Base-by-base conservation (phyloP, 2,797 vertebrate genomes). In the Rousettus madagascariensis region DNA sequence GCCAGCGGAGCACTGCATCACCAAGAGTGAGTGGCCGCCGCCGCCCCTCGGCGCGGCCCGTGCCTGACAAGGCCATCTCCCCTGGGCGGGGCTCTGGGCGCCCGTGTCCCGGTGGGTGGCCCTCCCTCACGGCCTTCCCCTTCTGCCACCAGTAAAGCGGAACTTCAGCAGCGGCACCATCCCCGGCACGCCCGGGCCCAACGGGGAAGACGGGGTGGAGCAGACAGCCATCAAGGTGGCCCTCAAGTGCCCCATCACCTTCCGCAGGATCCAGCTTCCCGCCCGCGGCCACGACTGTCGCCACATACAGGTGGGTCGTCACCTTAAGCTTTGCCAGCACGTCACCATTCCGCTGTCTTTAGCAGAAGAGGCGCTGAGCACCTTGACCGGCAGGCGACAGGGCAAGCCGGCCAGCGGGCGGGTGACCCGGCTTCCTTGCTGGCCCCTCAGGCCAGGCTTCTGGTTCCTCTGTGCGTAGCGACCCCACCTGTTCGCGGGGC, bases 171-270 rank as follows among this genome's bases (percentile, higher is more conserved):
- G 99, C 0, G 99, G 99, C 36, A 99, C 99, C 20, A 99, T 99
- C 96, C 99, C 99, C 0, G 99, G 99, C 51, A 99, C 99, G 1
- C 99, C 99, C 0, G 99, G 99, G 1, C 99, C 99, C 90, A 99
- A 99, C 0, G 99, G 99, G 0, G 99, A 99, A 98, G 99, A 99
- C 0, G 99, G 99, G 0, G 99, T 99, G 59, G 99, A 99, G 95
- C 99, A 99, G 98, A 99, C 99, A 0, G 99, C 99, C 30, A 99
- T 99, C 97, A 99, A 99, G 96, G 99, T 99, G 84, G 99, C 99
- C 36, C 99, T 99, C 51, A 99, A 99, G 97, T 99, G 99, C 89
- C 99, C 99, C 11, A 99, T 99, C 98, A 99, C 99, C 43, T 99
- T 99, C 98, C 99, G 99, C 63, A 99, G 99, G 75, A 99, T 99